These are phyloP conservation scores for Misgurnus mizolepis DNA, from an alignment of 2,113 vertebrate genomes.

Conservation along the genomic window DNA sequence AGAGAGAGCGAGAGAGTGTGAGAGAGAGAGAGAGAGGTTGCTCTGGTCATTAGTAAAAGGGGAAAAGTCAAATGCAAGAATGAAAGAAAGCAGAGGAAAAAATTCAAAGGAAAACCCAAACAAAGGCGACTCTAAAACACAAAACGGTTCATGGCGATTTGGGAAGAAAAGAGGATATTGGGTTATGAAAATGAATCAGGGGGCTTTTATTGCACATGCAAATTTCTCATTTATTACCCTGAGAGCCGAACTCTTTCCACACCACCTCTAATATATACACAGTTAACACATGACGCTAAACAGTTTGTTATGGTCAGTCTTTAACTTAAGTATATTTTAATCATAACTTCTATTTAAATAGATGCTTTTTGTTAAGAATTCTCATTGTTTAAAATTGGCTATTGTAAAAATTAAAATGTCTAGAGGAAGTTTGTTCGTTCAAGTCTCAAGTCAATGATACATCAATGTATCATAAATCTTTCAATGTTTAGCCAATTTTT, in stretches of 20 bases:
- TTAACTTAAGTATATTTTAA: no score
- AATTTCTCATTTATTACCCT: constrained; percentile 64
- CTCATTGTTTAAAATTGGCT: no score
- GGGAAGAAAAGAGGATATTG: constrained; percentile 83
- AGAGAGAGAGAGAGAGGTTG: constrained; percentile 80
- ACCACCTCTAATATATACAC: constrained; percentile 10
- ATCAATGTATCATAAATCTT: no score
- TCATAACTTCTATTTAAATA: no score
- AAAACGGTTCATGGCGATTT: constrained; percentile 86
- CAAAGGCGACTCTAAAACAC: constrained; percentile 82
- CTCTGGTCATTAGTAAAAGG: constrained; percentile 77
- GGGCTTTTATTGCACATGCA: constrained; percentile 70
- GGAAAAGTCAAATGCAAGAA: constrained; percentile 84
- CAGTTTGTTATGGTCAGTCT: no score
- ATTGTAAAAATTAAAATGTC: no score
- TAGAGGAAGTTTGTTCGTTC: no score
- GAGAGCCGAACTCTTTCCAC: constrained; percentile 55
- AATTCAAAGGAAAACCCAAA: constrained; percentile 74
- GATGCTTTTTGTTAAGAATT: no score
- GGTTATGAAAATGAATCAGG: constrained; percentile 81
- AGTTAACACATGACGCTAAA: no score
- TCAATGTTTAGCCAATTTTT: no score
- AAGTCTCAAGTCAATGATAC: no score
- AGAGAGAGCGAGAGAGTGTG: constrained; percentile 70
- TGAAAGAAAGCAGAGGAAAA: constrained; percentile 74